Base-by-base conservation (phyloP, 2,888 invertebrate genomes). In the Unio delphinus region DNA sequence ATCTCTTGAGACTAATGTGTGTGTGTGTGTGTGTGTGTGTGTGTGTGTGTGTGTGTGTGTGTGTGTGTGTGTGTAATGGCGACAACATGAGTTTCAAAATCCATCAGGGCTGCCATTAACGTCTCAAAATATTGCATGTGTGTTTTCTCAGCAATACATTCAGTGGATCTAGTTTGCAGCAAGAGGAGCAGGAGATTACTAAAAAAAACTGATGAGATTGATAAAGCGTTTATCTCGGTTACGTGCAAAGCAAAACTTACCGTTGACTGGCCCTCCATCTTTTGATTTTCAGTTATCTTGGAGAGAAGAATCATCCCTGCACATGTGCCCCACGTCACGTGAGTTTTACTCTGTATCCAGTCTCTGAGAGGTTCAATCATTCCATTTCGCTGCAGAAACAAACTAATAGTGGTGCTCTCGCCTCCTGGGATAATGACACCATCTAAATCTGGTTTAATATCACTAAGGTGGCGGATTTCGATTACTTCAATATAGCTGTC, bases 381-480 rank as follows among this genome's bases (percentile, higher is more conserved):
- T n/a, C 80, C 76, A 68, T 85, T 84, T 62, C 84, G 66, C 60
- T 80, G 78, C 56, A 87, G 73, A 72, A 85, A 87, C 26, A 85
- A 69, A 55, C 86, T 82, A 55, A 88, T 86, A 0, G 86, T 82
- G 8, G 87, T 88, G 72, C 87, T 87, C 73, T 88, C 88, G 8
- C 88, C 88, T n/a, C 88, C 88, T 3, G 87, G 87, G 34, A 88
- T 81, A 34, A 87, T 82, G 34, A 88, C 73, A 23, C 86, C 87
- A 70, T 83, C 80, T n/a, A 87, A 58, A 7, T 75, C 74, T 17
- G 72, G 59, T 7, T 67, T 69, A 26, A 84, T 65, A 61, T 85
- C 76, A 11, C 74, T 75, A 7, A 75, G 68, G 30, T 76, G 71
- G 62, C 85, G 75, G 20, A 87, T 78, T 58, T 79, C 83, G 8